Base-by-base conservation (phyloP, 2,113 vertebrate species). In the Platichthys flesus region DNA sequence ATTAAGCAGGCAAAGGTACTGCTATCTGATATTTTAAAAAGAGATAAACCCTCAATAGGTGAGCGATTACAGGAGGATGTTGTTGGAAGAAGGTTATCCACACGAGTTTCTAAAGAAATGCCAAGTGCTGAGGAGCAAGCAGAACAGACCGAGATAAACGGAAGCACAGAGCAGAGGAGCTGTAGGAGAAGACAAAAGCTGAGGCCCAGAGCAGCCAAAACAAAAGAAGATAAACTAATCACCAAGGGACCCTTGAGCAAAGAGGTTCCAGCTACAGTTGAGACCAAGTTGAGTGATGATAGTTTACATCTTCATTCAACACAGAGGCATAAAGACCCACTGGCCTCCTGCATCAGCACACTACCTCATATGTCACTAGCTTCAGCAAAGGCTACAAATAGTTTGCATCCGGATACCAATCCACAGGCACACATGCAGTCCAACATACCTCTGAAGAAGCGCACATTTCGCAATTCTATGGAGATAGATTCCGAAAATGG, bases 401-500 rank as follows among this genome's bases (percentile, higher is more conserved):
- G 60, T n/a, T 18, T 51, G n/a, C 68, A 57, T 4, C 49, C 83
- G 47, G 92, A 92, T 55, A 70, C 81, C 58, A 90, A 72, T 62
- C 54, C 88, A 15, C 94, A 92, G 79, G 76, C 68, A 6, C 92
- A 91, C 71, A 81, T 66, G 0, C 92, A 93, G 86, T 91, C 92
- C 66, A 94, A 93, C 83, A 95, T 95, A 84, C 94, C 94, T 65
- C 82, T 95, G 74, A 95, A 95, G 73, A 95, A 95, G 81, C 91
- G 94, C 2, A 91, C 90, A 9, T 94, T 95, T 89, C 92, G 91
- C 51, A 93, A 91, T 66, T 92, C 93, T 0, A 73, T 90, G 16
- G 93, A 93, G 63, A 71, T 81, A 1, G 85, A 92, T 61, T 64
- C 84, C 0, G 91, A 94, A 18, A 88, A 83, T 61, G 76, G 71